Evolutionary conservation across 92 coral and sea anemone genomes (phyloP), one percentile per base, ranked within the genome.

Genomic region (Zoanthus sansibaricus): DNA sequence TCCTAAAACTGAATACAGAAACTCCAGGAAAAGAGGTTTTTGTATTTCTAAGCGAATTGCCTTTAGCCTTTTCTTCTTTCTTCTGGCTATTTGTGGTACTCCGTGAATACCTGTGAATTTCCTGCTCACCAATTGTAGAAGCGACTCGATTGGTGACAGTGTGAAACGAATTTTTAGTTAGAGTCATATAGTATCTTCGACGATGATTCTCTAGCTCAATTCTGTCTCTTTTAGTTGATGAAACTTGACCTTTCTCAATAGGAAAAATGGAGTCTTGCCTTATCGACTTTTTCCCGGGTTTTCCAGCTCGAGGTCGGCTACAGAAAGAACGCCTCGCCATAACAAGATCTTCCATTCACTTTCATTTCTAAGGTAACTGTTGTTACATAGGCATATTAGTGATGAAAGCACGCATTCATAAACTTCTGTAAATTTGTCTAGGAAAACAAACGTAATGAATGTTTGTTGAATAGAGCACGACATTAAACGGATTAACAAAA

Each of bases 121-220:
- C 87, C 58, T 92, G 92, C 59, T 94, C 98, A 3, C 98, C 98
- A 44, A 94, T 51, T 0, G 98, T 94, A 6, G 92, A 89, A 51
- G 82, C 91, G 51, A 87, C 80, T 47, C 98, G 89, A 47, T 90
- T 88, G 7, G 92, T 78, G 15, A 72, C 67, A 4, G 97, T 90
- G 5, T 90, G 93, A 52, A 94, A 94, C 6, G 86, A 75, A 71
- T 88, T 89, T 37, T 86, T 71, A 47, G 82, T 86, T 18, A 90
- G 91, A 76, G 89, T 88, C 51, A 88, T 33, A 25, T 62, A 75
- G 20, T 91, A 89, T 30, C 98, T 87, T 9, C 82, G 92, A 67
- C 94, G 77, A 59, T 71, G 86, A 21, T 90, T 93, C 54, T 94
- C 95, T 1, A 92, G 62, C 61, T 92, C 89, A 77, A 86, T 62